Evolutionary conservation across 2,888 invertebrate species (phyloP), one percentile per base, ranked within the genome.

Genomic region (Troides aeacus): DNA sequence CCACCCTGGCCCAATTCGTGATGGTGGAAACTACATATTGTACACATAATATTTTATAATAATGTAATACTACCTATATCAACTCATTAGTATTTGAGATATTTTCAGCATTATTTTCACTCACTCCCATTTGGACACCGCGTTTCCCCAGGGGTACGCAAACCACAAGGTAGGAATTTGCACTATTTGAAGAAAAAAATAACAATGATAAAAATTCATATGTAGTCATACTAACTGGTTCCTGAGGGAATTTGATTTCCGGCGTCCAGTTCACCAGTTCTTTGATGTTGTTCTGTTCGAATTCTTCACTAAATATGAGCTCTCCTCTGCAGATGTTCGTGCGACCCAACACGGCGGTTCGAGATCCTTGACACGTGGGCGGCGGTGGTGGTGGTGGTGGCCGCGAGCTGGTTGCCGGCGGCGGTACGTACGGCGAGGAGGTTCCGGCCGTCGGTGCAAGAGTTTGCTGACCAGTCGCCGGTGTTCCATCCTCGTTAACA

Each of bases 281-380:
- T 30, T 81, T 76, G n/a, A 87, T 60, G 77, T 80, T 78, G 10
- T 71, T 71, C 62, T 81, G 82, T 6, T 84, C 80, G 74, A 95
- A 95, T 24, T 94, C 89, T 56, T 95, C 95, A 30, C 89, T 86
- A 74, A 96, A 96, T 62, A 96, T 86, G 39, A 95, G 80, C 21
- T 89, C 84, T 2, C 93, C 94, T 24, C 87, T 80, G 76, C 95
- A 95, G 23, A 90, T 78, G 0, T 78, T 69, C 10, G 72, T 73
- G 1, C 73, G 70, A 0, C 85, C 88, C 18, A 79, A 79, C 1
- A 91, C 84, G 24, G 74, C 75, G 0, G 87, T 90, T 36, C 70
- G 65, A 0, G 90, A 88, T 0, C 67, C 57, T 36, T 75, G 72
- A 74, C 90, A 87, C 3, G 21, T 21, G 1, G 82, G 76, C 0